Conservation (phyloP, 1,140 invertebrate species). For the Listronotus oregonensis region DNA sequence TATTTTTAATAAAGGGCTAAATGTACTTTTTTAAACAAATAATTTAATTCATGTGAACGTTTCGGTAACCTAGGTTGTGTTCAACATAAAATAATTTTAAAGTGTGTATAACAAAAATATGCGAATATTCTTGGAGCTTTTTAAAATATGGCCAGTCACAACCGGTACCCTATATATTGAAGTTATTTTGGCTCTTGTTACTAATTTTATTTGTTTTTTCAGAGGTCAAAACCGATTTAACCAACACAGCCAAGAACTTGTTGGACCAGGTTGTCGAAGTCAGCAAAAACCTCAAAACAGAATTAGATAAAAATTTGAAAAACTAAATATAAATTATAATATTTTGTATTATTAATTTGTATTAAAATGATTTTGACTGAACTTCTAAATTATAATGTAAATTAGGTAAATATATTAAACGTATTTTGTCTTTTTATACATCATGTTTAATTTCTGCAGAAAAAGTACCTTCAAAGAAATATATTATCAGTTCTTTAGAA, state of each 20-base stretch:
- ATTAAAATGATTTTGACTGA: neutral
- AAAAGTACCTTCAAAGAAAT: neutral
- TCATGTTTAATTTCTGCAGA: neutral
- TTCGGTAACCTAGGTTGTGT: no score
- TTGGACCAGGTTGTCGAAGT: slow-evolving; percentile 42
- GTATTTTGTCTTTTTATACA: neutral
- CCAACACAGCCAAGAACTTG: slow-evolving; percentile 36
- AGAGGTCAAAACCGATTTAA: slow-evolving; percentile 45
- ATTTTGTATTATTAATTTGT: neutral
- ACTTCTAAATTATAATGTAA: slow-evolving; percentile 5
- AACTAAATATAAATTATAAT: slow-evolving; percentile 3
- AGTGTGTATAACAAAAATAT: no score
- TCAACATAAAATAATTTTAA: no score
- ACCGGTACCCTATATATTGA: no score
- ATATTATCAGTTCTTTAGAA: no score
- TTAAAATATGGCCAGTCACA: no score
- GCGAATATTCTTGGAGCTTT: no score
- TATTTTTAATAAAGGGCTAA: no score
- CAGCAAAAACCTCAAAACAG: slow-evolving; percentile 37
- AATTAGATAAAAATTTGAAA: slow-evolving; percentile 34
- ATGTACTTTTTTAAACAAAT: no score
- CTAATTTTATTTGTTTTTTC: slow-evolving; percentile 24
- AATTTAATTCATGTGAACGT: no score
- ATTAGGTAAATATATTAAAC: neutral
- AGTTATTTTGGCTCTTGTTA: no score